Base-by-base conservation (phyloP, 1,140 invertebrate genomes). In the Scaptomyza graminum region DNA sequence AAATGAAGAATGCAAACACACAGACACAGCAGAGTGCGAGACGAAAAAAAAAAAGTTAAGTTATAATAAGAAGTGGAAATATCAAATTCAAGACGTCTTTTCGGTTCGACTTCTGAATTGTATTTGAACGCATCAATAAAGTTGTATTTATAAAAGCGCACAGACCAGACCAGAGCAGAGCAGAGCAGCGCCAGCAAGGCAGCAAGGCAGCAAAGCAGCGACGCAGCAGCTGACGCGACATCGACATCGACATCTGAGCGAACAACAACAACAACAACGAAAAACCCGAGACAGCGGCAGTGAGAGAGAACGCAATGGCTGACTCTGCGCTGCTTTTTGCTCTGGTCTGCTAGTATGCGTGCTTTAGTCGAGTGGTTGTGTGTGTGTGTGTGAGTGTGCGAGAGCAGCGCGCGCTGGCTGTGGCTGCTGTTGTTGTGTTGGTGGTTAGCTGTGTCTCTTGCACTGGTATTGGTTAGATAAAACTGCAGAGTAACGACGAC, bases 91-190 rank as follows among this genome's bases (percentile, higher is more conserved):
- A 67, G 63, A 72, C 69, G 69, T 72, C 69, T 72, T 72, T 72
- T 67, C 69, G 69, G 63, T 72, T 72, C 63, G 69, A 67, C 69
- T 72, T 67, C 69, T 72, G 69, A 72, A 72, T 67, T 72, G 69
- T 72, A 67, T 72, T 72, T 72, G 69, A 72, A 72, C 72, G 70
- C 78, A 88, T 81, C 76, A 75, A 76, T 63, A 75, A 62, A 84
- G 74, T 89, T 74, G 75, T 91, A 88, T 90, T 91, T 91, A 91
- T 90, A 91, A 85, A 90, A 87, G 69, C 73, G 69, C 47, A 54
- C 49, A 37, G 69, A 49, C 56, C n/a, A 47, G 54, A 43, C 41
- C 64, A 67, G 71, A 47, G 13, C 68, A 63, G 57, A 59, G 69
- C 72, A 46, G 56, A 15, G 37, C 65, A 74, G 59, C 39, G 57